phyloP scores from a whole-genome alignment of 2,888 invertebrate species.

The Euzophera pinguis region DNA sequence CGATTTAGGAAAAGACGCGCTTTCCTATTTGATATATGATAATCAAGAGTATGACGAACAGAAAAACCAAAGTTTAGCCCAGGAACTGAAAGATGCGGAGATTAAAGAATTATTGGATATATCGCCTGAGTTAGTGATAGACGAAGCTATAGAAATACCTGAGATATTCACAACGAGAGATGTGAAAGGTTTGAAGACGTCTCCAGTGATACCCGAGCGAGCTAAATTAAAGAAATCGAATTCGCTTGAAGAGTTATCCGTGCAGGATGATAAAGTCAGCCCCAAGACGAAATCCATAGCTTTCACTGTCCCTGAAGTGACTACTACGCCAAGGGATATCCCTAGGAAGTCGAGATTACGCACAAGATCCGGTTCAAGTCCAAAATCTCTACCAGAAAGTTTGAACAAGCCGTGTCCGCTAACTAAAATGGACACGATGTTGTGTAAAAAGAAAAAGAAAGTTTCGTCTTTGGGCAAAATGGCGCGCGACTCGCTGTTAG shows the following conservation, averaged over 20 bases:
- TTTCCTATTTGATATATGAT: conserved; percentile 62
- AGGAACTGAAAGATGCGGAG: conserved; percentile 62
- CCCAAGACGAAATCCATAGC: conserved; percentile 60
- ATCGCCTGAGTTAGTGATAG: conserved; percentile 66
- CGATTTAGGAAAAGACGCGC: conserved; percentile 66
- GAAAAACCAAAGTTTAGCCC: conserved; percentile 42
- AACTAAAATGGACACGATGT: conserved; percentile 49
- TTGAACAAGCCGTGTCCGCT: conserved; percentile 62
- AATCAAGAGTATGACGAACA: conserved; percentile 46
- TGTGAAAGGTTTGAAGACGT: conserved; percentile 35
- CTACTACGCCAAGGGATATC: conserved; percentile 63
- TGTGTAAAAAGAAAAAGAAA: conserved; percentile 62
- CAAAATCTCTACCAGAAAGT: conserved; percentile 70
- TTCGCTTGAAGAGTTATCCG: conserved; percentile 58
- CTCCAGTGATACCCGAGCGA: conserved; percentile 59
- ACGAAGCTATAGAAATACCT: conserved; percentile 52
- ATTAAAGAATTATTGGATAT: conserved; percentile 59
- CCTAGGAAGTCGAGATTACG: conserved; percentile 56
- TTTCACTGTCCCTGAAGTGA: conserved; percentile 61
- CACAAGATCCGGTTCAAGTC: conserved; percentile 62
- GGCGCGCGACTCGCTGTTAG: conserved; percentile 66
- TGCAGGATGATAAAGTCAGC: conserved; percentile 40
- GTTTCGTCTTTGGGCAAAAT: conserved; percentile 70
- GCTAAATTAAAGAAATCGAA: conserved; percentile 65
- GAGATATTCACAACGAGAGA: conserved; percentile 53